Evolutionary conservation across 1,140 invertebrate genomes (phyloP), one percentile per base, ranked within the genome.

Genomic region (Drosophila miranda): DNA sequence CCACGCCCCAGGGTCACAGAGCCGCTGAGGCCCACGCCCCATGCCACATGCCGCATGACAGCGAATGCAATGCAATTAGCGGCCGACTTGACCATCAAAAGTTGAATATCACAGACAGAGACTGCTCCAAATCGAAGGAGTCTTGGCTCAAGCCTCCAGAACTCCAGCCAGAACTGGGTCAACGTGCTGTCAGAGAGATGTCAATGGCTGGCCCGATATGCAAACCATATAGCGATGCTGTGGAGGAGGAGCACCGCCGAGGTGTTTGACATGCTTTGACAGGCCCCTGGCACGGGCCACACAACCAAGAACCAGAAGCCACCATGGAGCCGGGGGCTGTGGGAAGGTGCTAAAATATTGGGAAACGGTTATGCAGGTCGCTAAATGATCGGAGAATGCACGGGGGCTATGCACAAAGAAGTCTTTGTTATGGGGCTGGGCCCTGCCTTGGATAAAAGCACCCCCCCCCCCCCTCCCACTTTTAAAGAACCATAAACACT

Each of bases 251-350:
- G 38, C 34, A 38, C 53, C 57, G 49, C 46, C 60, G 48, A 73
- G 55, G 71, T 76, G 73, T 69, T 87, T 72, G n/a, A n/a, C n/a
- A n/a, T n/a, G n/a, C n/a, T n/a, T n/a, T n/a, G 82, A 87, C 82
- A 87, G 82, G 7, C 28, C 43, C 30, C 56, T 60, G 68, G 56
- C 60, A 73, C 63, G 62, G 51, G 46, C 61, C 59, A 56, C 59
- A 59, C 6, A 48, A n/a, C n/a, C 45, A 26, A 41, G 54, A 44
- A 46, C 48, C 78, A 62, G 62, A 78, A 73, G 56, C 78, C 41
- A 41, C 26, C n/a, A 13, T 7, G 9, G 14, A 30, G 63, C 16
- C 52, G 28, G 16, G 0, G 16, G 16, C 16, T 16, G 16, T 16
- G 16, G 16, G 2, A 55, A 67, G 62, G 64, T 68, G 64, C 51